phyloP scores from a whole-genome alignment of 2,888 invertebrate species.

The Pandemis corylana region DNA sequence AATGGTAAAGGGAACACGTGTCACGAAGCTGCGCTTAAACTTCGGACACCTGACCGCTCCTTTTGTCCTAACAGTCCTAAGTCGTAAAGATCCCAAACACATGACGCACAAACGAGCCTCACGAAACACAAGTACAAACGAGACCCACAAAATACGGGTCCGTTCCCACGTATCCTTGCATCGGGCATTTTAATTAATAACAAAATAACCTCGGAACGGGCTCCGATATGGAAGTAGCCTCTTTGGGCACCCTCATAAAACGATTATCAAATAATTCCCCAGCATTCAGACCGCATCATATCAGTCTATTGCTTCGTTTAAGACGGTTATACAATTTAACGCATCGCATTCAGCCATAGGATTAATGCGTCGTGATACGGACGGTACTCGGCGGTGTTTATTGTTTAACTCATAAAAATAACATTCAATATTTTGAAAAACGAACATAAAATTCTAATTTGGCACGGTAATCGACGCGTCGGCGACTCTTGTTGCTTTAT shows the following conservation, averaged over 20 bases:
- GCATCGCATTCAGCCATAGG: constrained; percentile 63
- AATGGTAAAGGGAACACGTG: constrained; percentile 61
- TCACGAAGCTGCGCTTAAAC: constrained; percentile 65
- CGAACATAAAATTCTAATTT: constrained; percentile 52
- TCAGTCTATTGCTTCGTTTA: constrained; percentile 68
- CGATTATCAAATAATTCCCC: constrained; percentile 80
- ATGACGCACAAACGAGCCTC: constrained; percentile 60
- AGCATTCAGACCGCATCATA: constrained; percentile 65
- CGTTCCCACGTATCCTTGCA: constrained; percentile 79
- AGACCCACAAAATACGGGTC: constrained; percentile 50
- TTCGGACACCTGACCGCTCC: constrained; percentile 67
- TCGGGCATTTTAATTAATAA: constrained; percentile 77
- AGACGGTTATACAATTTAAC: constrained; percentile 75
- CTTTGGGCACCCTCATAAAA: constrained; percentile 78
- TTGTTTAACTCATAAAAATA: constrained; percentile 53
- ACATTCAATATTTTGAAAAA: constrained; percentile 45
- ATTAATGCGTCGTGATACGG: constrained; percentile 61
- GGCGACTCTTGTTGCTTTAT: constrained; percentile 46
- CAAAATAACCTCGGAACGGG: constrained; percentile 65
- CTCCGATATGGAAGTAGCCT: constrained; percentile 77
- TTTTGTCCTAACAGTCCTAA: constrained; percentile 60
- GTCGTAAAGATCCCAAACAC: constrained; percentile 67
- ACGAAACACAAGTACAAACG: constrained; percentile 50
- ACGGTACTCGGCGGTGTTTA: constrained; percentile 57
- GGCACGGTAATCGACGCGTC: constrained; percentile 51